Conservation (phyloP, 2,888 invertebrate species). For the Tromatobia lineatoria region DNA sequence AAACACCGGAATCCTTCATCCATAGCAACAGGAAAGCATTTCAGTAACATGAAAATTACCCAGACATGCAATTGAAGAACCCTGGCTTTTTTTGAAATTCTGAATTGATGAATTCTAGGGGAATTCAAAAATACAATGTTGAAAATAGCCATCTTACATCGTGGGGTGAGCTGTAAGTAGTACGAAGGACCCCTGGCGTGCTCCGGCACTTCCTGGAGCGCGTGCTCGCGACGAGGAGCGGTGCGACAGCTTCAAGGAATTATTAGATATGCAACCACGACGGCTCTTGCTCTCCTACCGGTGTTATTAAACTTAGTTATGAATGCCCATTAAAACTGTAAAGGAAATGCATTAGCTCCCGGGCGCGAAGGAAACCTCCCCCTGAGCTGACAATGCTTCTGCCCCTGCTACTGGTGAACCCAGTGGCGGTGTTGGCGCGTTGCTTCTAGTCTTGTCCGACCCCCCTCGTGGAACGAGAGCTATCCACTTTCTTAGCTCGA, state of each 20-base stretch:
- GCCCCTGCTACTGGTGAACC: constrained; percentile 48
- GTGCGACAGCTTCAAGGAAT: constrained; percentile 70
- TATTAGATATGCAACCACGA: constrained; percentile 83
- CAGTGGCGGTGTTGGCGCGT: constrained; percentile 18
- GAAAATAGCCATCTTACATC: constrained; percentile 31
- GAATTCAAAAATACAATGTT: not conserved
- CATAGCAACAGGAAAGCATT: constrained; percentile 39
- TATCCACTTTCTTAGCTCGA: constrained; percentile 76
- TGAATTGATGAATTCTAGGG: not conserved
- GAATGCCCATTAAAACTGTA: constrained; percentile 85
- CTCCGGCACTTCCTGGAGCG: constrained; percentile 52
- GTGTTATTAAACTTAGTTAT: constrained; percentile 85
- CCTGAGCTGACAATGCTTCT: constrained; percentile 70
- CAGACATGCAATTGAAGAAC: not conserved
- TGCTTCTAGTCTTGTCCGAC: constrained; percentile 52
- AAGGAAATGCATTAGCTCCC: constrained; percentile 85
- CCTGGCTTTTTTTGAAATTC: not conserved
- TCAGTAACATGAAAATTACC: not conserved
- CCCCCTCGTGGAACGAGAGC: constrained; percentile 75
- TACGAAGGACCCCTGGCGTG: constrained; percentile 43
- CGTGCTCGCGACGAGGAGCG: constrained; percentile 47
- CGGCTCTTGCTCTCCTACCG: constrained; percentile 79
- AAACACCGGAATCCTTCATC: not conserved
- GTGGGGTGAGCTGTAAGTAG: constrained; percentile 29
- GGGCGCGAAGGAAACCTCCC: constrained; percentile 75